These are phyloP conservation scores for Pao palembangensis DNA, from an alignment of 2,113 vertebrate genomes.

Conservation along the genomic window DNA sequence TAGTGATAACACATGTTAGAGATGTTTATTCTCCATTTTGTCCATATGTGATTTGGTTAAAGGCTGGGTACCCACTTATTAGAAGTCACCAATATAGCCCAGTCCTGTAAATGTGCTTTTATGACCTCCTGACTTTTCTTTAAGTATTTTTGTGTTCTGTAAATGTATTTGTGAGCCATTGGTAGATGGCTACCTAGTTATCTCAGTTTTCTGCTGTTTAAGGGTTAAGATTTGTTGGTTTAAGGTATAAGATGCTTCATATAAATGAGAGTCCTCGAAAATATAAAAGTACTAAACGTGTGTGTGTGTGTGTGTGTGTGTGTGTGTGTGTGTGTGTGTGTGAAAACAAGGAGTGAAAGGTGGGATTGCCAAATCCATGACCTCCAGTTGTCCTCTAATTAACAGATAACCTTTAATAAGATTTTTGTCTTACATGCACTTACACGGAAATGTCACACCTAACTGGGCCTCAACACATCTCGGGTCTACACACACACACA, in stretches of 20 bases:
- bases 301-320: slow-evolving; percentile 9
- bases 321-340: slow-evolving; percentile 17
- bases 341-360: slow-evolving; percentile 16
- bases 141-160: too few relatives aligned
- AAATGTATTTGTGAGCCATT: too few relatives aligned
- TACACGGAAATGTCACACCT: slow-evolving; percentile 67
- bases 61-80: background rate
- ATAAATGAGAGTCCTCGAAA: too few relatives aligned
- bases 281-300: background rate
- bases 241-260: too few relatives aligned
- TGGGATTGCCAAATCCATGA: slow-evolving; percentile 43
- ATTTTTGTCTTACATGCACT: slow-evolving; percentile 50
- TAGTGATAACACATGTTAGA: background rate
- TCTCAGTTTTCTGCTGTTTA: background rate
- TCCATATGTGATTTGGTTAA: slow-evolving; percentile 20
- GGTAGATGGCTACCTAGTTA: too few relatives aligned
- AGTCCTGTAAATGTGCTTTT: too few relatives aligned
- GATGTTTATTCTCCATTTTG: background rate
- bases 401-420: slow-evolving; percentile 80
- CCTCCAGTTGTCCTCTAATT: slow-evolving; percentile 70
- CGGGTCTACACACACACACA: slow-evolving; percentile 15
- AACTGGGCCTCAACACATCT: slow-evolving; percentile 49
- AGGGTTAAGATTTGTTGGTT: too few relatives aligned
- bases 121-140: too few relatives aligned
- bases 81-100: too few relatives aligned